Base-by-base conservation (phyloP, 2,797 vertebrate genomes). In the Poecilia gillii region DNA sequence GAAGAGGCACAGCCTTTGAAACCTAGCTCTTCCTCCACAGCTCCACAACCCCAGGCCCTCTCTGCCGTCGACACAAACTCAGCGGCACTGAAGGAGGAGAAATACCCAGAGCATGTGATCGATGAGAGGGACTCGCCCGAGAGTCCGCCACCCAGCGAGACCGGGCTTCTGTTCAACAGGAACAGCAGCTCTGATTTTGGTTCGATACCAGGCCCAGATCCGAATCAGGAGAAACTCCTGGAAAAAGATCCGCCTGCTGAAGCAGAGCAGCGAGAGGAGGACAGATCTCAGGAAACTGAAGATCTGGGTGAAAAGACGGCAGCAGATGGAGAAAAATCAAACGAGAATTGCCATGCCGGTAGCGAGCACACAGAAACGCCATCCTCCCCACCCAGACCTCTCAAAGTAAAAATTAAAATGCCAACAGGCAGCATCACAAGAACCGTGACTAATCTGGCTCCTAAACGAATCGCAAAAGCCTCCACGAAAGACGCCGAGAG, bases 321-420 rank as follows among this genome's bases (percentile, higher is more conserved):
- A 47, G 86, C 39, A 84, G 77, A 82, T 72, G 73, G 78, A 78
- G 86, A 76, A 57, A 84, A 79, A 68, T 16, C 79, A 31, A 88
- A 83, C 0, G 33, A 75, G 47, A 87, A 53, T 39, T 64, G 68
- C 33, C 75, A 46, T 41, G 77, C 75, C 14, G 64, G n/a, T 8
- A 20, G 72, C 2, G 77, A 84, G 18, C 75, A 83, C 43, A 23
- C 77, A 0, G 95, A 95, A 66, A 86, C 39, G 0, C 94, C 92
- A 0, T 94, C 96, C 33, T 85, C 83, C 66, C 93, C 96, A 1
- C 92, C 95, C 0, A 90, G 95, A 31, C 97, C 97, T 0, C 96
- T 99, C 71, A 99, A 99, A 73, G 97, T 99, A 64, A 94, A 97
- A 86, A 99, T 99, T 85, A 99, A 98, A 83, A 97, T 97, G 0